These are phyloP conservation scores for Drosophila erecta DNA, from an alignment of 1,140 invertebrate species.

Conservation along the genomic window DNA sequence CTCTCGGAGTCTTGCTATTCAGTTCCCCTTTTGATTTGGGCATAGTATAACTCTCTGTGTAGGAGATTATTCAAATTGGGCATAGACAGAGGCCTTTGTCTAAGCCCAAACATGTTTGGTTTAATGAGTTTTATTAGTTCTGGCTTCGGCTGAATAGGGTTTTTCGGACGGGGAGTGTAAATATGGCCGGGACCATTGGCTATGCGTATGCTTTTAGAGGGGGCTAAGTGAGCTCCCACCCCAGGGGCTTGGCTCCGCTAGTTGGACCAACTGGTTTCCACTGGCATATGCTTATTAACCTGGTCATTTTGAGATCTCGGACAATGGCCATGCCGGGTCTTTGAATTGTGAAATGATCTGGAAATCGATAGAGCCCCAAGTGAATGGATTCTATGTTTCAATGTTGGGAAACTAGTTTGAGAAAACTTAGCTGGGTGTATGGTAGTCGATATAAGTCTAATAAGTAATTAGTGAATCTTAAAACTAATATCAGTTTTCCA, in stretches of 20 bases:
- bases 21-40: constrained; percentile 1
- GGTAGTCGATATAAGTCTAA: not conserved
- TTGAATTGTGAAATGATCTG: constrained; percentile 55
- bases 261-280: constrained; percentile 58
- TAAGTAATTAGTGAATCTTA: not conserved
- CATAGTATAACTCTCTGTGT: constrained; percentile 37
- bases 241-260: constrained; percentile 53
- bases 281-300: constrained; percentile 72
- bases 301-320: constrained; percentile 53
- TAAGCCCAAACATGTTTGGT: constrained; percentile 75
- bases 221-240: constrained; percentile 24
- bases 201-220: constrained; percentile 43
- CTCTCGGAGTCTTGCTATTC: constrained; percentile 39
- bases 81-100: constrained; percentile 72
- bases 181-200: constrained; percentile 55
- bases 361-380: constrained; percentile 38
- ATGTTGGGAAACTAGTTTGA: constrained; percentile 4
- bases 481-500: not conserved
- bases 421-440: not conserved
- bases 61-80: constrained; percentile 70
- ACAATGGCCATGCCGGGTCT: constrained; percentile 45
- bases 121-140: constrained; percentile 81
- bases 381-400: constrained; percentile 31
- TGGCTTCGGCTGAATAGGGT: constrained; percentile 40
- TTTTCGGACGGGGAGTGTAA: constrained; percentile 19